Evolutionary conservation across 2,888 invertebrate species (phyloP).

Genomic region (Diadegma fenestrale): DNA sequence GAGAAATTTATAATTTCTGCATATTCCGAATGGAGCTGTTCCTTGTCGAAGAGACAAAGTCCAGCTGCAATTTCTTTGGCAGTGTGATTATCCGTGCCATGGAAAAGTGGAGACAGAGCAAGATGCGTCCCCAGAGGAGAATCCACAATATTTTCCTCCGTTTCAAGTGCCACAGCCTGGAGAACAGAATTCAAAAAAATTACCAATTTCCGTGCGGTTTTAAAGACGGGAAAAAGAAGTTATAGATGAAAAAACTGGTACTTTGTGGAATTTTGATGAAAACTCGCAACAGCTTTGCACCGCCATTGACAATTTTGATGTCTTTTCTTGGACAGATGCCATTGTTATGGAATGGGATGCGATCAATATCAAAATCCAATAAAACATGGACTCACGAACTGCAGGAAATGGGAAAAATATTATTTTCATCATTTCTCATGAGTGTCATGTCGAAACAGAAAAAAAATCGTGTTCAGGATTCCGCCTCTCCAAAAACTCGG

Average conservation of each 20-base stretch:
- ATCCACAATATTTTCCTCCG: conserved; percentile 73
- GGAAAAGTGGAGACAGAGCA: conserved; percentile 79
- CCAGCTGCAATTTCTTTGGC: conserved; percentile 73
- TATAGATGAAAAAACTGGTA: conserved; percentile 37
- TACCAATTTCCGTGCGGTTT: not conserved
- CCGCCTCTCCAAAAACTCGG: too few relatives aligned
- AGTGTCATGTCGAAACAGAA: not conserved
- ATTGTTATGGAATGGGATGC: conserved; percentile 38
- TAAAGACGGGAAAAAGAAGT: conserved; percentile 8
- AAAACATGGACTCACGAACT: conserved; percentile 20
- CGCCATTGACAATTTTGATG: conserved; percentile 22
- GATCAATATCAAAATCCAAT: conserved; percentile 24
- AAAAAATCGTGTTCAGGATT: too few relatives aligned
- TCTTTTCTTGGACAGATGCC: conserved; percentile 20
- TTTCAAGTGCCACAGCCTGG: conserved; percentile 69
- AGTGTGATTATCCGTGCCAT: conserved; percentile 77
- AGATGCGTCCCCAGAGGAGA: conserved; percentile 82
- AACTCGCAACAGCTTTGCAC: conserved; percentile 60
- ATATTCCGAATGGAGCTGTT: conserved; percentile 68
- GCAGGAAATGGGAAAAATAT: conserved; percentile 10
- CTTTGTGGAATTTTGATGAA: conserved; percentile 62
- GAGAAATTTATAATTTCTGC: conserved; percentile 70
- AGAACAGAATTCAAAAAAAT: conserved; percentile 7
- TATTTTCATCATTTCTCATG: not conserved
- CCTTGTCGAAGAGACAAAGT: conserved; percentile 69